Conservation (phyloP, 2,888 invertebrate species). For the Pterostichus madidus region DNA sequence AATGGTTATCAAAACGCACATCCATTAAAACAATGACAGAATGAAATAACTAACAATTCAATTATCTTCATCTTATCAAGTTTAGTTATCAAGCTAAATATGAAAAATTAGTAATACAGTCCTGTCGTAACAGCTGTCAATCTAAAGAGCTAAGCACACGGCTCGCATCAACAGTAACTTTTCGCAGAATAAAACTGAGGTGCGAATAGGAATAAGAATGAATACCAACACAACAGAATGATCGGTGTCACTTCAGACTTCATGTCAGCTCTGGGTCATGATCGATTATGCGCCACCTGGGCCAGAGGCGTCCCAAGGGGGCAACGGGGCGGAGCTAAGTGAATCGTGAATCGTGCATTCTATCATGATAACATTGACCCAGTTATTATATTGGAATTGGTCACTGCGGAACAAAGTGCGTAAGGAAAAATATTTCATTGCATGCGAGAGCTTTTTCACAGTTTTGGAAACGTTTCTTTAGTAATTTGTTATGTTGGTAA, state of each 20-base stretch:
- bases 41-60: no score
- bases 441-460: not conserved
- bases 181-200: no score
- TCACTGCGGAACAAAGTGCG: not conserved
- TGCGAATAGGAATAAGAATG: no score
- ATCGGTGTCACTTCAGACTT: constrained; percentile 13
- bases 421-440: no score
- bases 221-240: not conserved
- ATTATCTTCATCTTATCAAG: no score
- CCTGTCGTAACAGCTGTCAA: no score
- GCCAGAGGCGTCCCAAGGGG: constrained; percentile 3
- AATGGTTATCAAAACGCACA: no score
- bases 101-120: no score
- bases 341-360: constrained; percentile 22
- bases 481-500: constrained; percentile 18
- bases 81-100: no score
- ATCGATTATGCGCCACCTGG: constrained; percentile 40
- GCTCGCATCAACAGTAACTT: no score
- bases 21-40: no score
- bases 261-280: constrained; percentile 9
- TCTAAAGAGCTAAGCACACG: no score
- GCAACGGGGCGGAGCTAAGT: not conserved
- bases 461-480: not conserved
- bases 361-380: constrained; percentile 59
- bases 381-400: constrained; percentile 46